Conservation (phyloP, 2,113 vertebrate genomes). For the Perognathus longimembris region DNA sequence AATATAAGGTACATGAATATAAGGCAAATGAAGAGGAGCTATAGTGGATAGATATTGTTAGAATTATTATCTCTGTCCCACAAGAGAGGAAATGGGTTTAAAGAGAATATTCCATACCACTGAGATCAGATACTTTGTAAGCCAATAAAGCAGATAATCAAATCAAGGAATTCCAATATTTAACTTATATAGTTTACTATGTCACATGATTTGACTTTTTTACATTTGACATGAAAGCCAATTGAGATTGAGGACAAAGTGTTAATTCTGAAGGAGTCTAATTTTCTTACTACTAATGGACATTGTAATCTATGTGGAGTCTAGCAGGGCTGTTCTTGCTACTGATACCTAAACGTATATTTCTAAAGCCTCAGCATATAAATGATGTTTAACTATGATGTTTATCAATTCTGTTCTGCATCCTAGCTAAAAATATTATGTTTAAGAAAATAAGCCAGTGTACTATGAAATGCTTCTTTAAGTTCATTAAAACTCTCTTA, state of each 20-base stretch:
- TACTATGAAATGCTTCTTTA: neutral
- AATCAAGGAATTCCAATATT: conserved; percentile 36
- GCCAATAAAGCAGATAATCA: conserved; percentile 40
- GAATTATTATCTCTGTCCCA: neutral
- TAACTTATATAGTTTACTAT: conserved; percentile 31
- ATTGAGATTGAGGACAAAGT: conserved; percentile 35
- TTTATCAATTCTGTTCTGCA: neutral
- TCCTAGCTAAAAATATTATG: conserved; percentile 21
- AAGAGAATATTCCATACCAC: neutral
- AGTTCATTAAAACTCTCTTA: conserved; percentile 19
- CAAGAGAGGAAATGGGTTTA: conserved; percentile 32
- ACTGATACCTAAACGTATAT: neutral
- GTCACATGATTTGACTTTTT: conserved; percentile 37
- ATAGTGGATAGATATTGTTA: neutral
- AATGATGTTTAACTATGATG: neutral
- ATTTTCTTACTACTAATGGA: conserved; percentile 10
- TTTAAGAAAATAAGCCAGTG: conserved; percentile 19
- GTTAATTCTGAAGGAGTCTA: conserved; percentile 26
- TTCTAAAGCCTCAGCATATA: conserved; percentile 28
- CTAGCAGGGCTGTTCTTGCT: neutral
- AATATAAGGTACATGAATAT: neutral
- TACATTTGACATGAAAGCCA: conserved; percentile 39
- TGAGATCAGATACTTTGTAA: neutral
- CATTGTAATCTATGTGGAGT: neutral
- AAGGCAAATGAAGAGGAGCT: conserved; percentile 3